These are phyloP conservation scores for Orchestia grillus DNA, from an alignment of 1,140 invertebrate species.

Conservation along the genomic window DNA sequence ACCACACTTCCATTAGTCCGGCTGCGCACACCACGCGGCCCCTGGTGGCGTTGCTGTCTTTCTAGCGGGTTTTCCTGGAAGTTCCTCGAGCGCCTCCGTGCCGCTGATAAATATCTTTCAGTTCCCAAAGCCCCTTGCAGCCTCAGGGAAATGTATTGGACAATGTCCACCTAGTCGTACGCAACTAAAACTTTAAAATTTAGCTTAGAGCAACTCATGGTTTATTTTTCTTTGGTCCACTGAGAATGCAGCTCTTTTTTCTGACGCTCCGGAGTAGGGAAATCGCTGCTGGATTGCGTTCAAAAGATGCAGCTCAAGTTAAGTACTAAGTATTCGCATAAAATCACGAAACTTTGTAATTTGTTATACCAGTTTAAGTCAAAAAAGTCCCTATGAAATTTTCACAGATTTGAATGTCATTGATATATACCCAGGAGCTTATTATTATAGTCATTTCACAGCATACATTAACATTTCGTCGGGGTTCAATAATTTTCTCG, in stretches of 20 bases:
- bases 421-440: not conserved
- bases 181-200: slow-evolving; percentile 2
- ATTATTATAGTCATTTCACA: not conserved
- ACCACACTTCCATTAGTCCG: slow-evolving; percentile 6
- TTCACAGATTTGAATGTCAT: not conserved
- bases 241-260: not conserved
- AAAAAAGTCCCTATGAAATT: not conserved
- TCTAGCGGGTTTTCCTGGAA: slow-evolving; percentile 18
- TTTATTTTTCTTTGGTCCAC: not conserved
- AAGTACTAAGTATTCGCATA: not conserved
- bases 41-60: slow-evolving; percentile 17
- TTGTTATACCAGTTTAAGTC: not conserved
- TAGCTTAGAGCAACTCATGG: not conserved
- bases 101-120: slow-evolving; percentile 1
- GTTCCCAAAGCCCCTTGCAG: not conserved
- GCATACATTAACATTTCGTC: not conserved
- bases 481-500: not conserved
- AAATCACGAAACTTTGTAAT: not conserved
- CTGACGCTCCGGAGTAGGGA: not conserved
- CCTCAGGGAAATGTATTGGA: not conserved
- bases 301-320: not conserved
- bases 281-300: not conserved
- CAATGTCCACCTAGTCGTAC: not conserved
- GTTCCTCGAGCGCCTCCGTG: not conserved
- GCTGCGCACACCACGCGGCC: not conserved